A percentile compares a stretch with the other conserved stretches of the same genome.
phyloP scores from a whole-genome alignment of 2,113 vertebrate genomes.

The Chamaetylas fuelleborni region DNA sequence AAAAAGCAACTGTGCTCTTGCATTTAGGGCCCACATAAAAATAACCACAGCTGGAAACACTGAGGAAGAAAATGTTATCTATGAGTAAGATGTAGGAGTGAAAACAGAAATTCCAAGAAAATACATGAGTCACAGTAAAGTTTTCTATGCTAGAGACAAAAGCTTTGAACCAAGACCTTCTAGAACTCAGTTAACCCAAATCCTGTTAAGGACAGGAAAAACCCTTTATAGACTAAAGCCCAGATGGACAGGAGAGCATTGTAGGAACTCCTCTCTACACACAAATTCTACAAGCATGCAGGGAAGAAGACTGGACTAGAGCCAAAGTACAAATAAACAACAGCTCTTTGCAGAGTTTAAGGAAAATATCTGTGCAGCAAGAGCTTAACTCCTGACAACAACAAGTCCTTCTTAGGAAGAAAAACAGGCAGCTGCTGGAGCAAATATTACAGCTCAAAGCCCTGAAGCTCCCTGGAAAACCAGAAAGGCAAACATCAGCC shows the following conservation, averaged over 20 bases:
- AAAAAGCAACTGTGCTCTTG: not conserved
- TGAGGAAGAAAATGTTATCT: not conserved
- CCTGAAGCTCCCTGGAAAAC: constrained; percentile 8
- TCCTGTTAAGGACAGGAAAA: not conserved
- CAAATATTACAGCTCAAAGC: constrained; percentile 10
- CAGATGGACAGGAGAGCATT: not conserved
- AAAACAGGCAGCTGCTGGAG: constrained; percentile 31
- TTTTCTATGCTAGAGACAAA: not conserved
- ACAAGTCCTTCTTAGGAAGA: constrained; percentile 69
- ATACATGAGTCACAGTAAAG: not conserved
- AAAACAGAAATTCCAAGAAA: not conserved
- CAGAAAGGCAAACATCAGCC: not conserved
- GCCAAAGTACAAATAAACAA: constrained; percentile 64
- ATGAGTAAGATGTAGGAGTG: not conserved
- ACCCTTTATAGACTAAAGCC: not conserved
- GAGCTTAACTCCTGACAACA: constrained; percentile 43
- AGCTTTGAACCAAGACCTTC: not conserved
- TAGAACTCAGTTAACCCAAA: not conserved
- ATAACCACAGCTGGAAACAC: not conserved
- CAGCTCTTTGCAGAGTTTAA: constrained; percentile 54
- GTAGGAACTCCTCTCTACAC: not conserved
- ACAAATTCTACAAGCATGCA: not conserved
- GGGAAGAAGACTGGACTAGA: not conserved
- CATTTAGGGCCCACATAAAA: not conserved
- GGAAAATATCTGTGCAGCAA: constrained; percentile 38